A percentile compares a stretch with the other conserved stretches of the same genome.
These are phyloP conservation scores for Aldabrachelys gigantea DNA, from an alignment of 2,113 vertebrate species.

Conservation along the genomic window DNA sequence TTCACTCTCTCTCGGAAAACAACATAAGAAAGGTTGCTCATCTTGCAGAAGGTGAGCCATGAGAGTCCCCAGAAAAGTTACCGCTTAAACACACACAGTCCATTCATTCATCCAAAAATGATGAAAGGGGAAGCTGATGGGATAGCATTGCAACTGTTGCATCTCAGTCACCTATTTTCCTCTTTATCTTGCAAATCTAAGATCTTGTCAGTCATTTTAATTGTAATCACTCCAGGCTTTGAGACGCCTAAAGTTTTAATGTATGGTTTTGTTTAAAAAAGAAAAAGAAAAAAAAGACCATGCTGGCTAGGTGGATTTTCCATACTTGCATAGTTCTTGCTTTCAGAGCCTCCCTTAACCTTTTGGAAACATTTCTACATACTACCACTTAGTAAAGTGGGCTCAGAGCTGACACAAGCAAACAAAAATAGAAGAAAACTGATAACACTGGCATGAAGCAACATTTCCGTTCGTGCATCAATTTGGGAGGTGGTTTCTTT, in stretches of 20 bases:
- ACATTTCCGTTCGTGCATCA: constrained; percentile 18
- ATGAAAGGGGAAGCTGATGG: background rate
- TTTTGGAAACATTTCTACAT: constrained; percentile 21
- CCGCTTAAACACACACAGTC: accelerated
- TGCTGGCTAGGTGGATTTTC: background rate
- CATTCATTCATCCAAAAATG: background rate
- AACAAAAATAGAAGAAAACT: constrained; percentile 54
- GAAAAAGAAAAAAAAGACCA: background rate
- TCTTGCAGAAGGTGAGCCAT: background rate
- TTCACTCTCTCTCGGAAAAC: background rate
- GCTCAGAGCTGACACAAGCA: constrained; percentile 6
- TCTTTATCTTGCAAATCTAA: background rate
- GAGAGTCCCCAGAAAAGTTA: background rate
- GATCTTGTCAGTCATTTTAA: background rate
- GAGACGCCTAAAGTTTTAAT: background rate
- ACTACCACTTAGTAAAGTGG: constrained; percentile 20
- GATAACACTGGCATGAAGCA: background rate
- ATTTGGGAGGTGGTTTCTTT: background rate
- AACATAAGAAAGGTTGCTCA: background rate
- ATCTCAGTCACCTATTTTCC: background rate
- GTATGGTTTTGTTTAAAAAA: background rate
- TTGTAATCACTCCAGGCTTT: background rate
- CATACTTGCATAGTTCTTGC: background rate
- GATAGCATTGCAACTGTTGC: background rate
- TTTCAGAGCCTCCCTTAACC: constrained; percentile 12